Evolutionary conservation across 2,113 vertebrate genomes (phyloP), one percentile per base, ranked within the genome.

Genomic region (Malurus elegans): DNA sequence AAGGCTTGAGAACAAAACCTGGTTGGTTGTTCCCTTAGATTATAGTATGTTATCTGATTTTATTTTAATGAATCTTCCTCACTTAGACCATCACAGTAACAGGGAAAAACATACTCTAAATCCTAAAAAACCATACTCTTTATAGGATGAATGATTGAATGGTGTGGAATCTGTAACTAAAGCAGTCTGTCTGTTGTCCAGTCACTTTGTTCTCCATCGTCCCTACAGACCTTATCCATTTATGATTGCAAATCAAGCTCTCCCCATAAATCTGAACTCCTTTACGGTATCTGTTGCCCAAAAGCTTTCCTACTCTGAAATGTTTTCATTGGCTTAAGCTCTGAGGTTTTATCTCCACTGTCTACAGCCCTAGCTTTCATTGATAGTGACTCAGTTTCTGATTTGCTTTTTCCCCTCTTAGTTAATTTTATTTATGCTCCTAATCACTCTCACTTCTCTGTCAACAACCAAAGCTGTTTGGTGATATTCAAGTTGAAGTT

Each of bases 201-300:
- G 28, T 64, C 0, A 0, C 12, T 82, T 56, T 66, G 10, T 32
- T 72, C 24, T 88, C 13, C 0, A 0, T 38, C 61, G 17, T 64
- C 29, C 26, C 48, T 28, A 2, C 31, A 58, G 71, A 29, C 25
- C 11, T 47, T 51, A 29, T 5, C 5, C 10, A 25, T 28, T 88
- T 90, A 8, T 23, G 18, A n/a, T 7, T 10, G 1, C 58, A 76
- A 86, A 83, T 88, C 34, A 78, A 66, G 28, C 34, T 90, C 20
- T 57, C n/a, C 14, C 29, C 25, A 19, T 23, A 58, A n/a, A 73
- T 40, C 10, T 65, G 69, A 56, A 18, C n/a, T 32, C 10, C 66
- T 57, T 69, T 15, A 6, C 23, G 12, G 16, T 34, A 18, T 69
- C 20, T 83, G 17, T 45, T 90, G 60, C 42, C 48, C 23, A 80